Evolutionary conservation across 2,888 invertebrate genomes (phyloP), one percentile per base, ranked within the genome.

Genomic region (Andrena dorsata): DNA sequence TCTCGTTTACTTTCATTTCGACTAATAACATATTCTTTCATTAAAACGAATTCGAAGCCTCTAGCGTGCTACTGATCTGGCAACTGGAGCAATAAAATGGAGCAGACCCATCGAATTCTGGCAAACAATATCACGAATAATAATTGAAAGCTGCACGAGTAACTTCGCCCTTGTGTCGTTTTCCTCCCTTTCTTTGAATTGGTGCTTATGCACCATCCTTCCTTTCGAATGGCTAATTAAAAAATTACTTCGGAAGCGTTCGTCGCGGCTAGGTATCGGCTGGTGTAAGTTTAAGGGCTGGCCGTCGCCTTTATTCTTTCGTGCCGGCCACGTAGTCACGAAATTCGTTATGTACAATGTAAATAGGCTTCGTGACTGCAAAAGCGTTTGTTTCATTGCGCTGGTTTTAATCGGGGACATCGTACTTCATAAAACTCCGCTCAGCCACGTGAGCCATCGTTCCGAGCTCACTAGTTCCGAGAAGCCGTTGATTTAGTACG

Each of bases 361-460:
- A 83, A 86, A 81, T 72, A 74, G 74, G 64, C 74, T 87, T 83
- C 87, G 87, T 87, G 87, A 82, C 84, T 78, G 47, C 28, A 70
- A 61, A 77, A 79, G 84, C 86, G 84, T 86, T 82, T 82, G 80
- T 84, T 86, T 88, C 78, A 79, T 86, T 84, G 82, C 76, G 81
- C 80, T 82, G 75, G 66, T 84, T 87, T 84, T 87, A 82, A 84
- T 88, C 88, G 80, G 78, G 81, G 78, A 84, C 84, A 82, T 80
- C 72, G 80, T 73, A 76, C 76, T 86, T 84, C 84, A 80, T 83
- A 80, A 87, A 86, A 79, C 80, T 80, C 77, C 61, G 60, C 53
- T 64, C 51, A 75, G 74, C 56, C 56, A 61, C 65, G 60, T 53
- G 71, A 26, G 58, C 70, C 70, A 23, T 49, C 65, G 71, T 81